Evolutionary conservation across 2,888 invertebrate genomes (phyloP), one percentile per base, ranked within the genome.

Genomic region (Acrobasis suavella): DNA sequence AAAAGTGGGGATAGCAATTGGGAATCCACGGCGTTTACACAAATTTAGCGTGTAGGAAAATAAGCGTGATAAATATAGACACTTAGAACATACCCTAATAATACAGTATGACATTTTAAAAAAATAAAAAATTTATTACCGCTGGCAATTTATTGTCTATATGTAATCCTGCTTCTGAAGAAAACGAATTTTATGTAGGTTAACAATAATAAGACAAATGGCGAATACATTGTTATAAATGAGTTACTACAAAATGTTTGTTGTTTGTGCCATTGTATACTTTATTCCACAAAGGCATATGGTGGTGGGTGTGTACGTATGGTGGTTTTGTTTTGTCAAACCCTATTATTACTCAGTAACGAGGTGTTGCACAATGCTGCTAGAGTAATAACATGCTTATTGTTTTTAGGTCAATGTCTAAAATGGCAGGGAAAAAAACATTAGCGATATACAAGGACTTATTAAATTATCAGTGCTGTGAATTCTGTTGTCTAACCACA

Each of bases 341-440:
- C 60, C 65, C 66, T 64, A 70, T 72, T 72, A 75, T 76, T 69
- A 70, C 66, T 71, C 54, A 61, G 51, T 62, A 46, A 64, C 62
- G 38, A 59, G 60, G 55, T 50, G 63, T 79, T 77, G 67, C 77
- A 64, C 76, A 78, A 79, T 69, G 63, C 60, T 60, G 68, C 67
- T 68, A 70, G 67, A 52, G 65, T 71, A 69, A 76, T 77, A 74
- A 75, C 67, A 75, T 81, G 77, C 76, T 82, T 81, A 78, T 76
- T 70, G 69, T 80, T 85, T 85, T 79, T 75, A 82, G 85, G 85
- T 85, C 85, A 85, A 86, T 85, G 85, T 81, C 82, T 80, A 72
- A 71, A 65, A 65, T 46, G 15, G 58, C 68, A 74, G 74, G 69
- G 72, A 74, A 73, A 73, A 76, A 72, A 72, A 73, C 65, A 68